Conservation (phyloP, 2,797 vertebrate genomes). For the Sparus aurata region DNA sequence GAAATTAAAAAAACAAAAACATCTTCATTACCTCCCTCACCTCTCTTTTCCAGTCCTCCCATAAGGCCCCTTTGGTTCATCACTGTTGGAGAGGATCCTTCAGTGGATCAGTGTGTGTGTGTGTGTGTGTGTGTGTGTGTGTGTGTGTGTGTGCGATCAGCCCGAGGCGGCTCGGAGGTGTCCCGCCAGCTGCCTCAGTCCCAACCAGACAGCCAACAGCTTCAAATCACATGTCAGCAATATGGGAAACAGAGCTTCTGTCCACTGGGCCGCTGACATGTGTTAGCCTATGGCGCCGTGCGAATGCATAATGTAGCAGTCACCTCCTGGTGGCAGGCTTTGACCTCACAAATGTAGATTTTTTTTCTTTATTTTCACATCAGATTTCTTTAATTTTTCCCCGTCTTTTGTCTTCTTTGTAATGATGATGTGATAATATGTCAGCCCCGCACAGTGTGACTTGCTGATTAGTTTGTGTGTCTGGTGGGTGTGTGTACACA, state of each 20-base stretch:
- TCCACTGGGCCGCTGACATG: slow-evolving; percentile 83
- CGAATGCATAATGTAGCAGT: slow-evolving; percentile 83
- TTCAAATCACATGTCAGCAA: slow-evolving; percentile 88
- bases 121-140: slow-evolving; percentile 22
- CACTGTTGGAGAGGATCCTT: slow-evolving; percentile 62
- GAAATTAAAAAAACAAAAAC: neutral
- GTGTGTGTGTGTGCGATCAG: slow-evolving; percentile 61
- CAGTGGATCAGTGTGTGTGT: slow-evolving; percentile 36
- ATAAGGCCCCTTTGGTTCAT: slow-evolving; percentile 62
- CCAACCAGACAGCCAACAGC: slow-evolving; percentile 88
- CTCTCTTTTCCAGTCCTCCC: slow-evolving; percentile 47
- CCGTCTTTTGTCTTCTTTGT: slow-evolving; percentile 48
- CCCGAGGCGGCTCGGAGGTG: slow-evolving; percentile 80
- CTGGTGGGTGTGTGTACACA: slow-evolving; percentile 59
- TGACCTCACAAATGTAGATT: slow-evolving; percentile 56
- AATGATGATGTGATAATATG: slow-evolving; percentile 65
- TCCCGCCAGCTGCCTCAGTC: slow-evolving; percentile 85
- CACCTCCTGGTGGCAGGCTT: slow-evolving; percentile 76
- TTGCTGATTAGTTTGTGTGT: slow-evolving; percentile 76
- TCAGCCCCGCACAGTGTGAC: slow-evolving; percentile 64
- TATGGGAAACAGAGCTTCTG: slow-evolving; percentile 87
- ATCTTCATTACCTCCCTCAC: neutral
- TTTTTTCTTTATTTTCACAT: neutral
- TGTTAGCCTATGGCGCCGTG: slow-evolving; percentile 79
- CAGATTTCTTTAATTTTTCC: slow-evolving; percentile 29